Conservation (phyloP, 2,888 invertebrate species). For the Galerucella pusilla region DNA sequence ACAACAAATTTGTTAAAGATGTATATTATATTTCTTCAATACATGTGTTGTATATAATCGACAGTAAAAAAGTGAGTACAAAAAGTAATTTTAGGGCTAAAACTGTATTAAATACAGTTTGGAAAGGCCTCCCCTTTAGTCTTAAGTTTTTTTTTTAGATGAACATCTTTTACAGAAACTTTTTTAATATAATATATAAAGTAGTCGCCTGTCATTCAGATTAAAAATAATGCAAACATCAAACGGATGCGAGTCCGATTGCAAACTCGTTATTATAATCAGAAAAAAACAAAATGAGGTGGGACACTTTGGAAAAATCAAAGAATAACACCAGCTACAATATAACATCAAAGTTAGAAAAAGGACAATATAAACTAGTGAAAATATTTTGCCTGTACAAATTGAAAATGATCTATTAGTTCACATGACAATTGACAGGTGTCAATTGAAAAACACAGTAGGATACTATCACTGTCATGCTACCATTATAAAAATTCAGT, state of each 20-base stretch:
- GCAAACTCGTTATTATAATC: not conserved
- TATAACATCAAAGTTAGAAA: no score
- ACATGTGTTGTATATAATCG: constrained; percentile 56
- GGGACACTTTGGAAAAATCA: not conserved
- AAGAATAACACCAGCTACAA: not conserved
- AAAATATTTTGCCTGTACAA: no score
- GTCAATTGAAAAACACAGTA: no score
- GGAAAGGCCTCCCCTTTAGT: constrained; percentile 63
- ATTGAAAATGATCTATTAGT: no score
- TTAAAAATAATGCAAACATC: not conserved
- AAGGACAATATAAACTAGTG: no score
- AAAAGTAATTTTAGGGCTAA: constrained; percentile 59
- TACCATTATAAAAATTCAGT: no score
- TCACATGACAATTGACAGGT: no score
- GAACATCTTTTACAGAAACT: constrained; percentile 31
- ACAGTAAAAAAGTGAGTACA: constrained; percentile 56
- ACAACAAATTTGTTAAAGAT: constrained; percentile 28
- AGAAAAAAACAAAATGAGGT: not conserved
- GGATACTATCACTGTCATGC: no score
- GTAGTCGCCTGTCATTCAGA: not conserved
- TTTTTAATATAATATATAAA: not conserved
- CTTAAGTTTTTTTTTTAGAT: constrained; percentile 49
- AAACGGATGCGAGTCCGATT: not conserved
- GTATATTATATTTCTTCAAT: constrained; percentile 57
- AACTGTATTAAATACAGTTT: constrained; percentile 62